Evolutionary conservation across 2,797 vertebrate species (phyloP).

Genomic region (Myotis planiceps): DNA sequence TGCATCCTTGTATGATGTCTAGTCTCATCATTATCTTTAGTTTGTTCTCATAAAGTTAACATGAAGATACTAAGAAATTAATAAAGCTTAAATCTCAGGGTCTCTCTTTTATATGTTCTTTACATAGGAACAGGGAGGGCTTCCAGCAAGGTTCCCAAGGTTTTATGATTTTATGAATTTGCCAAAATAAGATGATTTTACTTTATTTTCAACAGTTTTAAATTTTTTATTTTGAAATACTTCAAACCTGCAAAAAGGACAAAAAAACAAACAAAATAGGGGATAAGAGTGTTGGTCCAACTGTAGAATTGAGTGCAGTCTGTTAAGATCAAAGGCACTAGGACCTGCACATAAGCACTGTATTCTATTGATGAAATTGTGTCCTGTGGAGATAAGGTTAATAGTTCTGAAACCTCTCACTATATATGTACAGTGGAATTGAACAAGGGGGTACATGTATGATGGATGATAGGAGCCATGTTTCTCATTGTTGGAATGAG

Average conservation of each 20-base stretch:
- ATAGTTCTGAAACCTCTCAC: neutral
- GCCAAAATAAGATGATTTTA: neutral
- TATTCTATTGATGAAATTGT: neutral
- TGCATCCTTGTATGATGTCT: neutral
- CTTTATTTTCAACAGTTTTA: neutral
- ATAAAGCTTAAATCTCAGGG: neutral
- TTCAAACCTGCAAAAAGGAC: neutral
- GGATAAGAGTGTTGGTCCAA: neutral
- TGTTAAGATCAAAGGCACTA: neutral
- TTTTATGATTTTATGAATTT: neutral
- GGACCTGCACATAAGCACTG: neutral
- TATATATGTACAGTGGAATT: neutral
- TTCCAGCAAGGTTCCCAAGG: neutral
- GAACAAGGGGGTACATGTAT: neutral
- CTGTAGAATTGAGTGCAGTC: neutral
- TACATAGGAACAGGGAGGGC: neutral
- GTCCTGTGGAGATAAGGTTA: neutral
- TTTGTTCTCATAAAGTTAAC: neutral
- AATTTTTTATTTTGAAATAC: neutral
- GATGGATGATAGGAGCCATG: too few relatives aligned
- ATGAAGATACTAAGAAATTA: neutral
- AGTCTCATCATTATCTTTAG: neutral
- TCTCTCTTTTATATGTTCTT: neutral
- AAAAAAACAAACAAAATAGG: neutral
- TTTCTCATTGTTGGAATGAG: neutral